Evolutionary conservation across 2,797 vertebrate species (phyloP).

Genomic region (Neosilurus hyrtlii): DNA sequence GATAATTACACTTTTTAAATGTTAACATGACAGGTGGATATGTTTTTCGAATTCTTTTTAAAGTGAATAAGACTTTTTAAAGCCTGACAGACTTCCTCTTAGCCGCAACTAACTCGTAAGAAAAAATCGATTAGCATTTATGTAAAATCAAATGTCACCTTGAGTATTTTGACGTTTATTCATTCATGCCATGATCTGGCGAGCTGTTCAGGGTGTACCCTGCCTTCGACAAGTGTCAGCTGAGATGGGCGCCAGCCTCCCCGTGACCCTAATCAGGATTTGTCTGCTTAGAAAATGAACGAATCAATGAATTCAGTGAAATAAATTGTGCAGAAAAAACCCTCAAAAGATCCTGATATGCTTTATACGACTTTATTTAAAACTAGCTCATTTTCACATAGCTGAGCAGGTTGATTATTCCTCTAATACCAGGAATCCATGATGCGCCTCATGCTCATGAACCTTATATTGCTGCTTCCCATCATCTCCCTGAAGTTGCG

Average conservation of each 20-base stretch:
- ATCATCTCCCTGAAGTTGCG: conserved; percentile 66
- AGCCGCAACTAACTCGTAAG: neutral
- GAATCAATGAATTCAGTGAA: neutral
- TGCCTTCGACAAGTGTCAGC: too few relatives aligned
- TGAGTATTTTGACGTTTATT: neutral
- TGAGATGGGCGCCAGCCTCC: too few relatives aligned
- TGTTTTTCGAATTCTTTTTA: neutral
- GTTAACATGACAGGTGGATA: neutral
- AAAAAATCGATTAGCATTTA: neutral
- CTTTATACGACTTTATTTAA: conserved; percentile 16
- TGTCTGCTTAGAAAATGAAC: too few relatives aligned
- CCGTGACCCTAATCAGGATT: too few relatives aligned
- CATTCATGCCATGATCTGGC: too few relatives aligned
- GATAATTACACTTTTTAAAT: conserved; percentile 1
- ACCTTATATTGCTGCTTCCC: conserved; percentile 55
- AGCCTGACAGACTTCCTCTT: neutral
- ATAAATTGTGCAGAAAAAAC: neutral
- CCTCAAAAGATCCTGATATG: neutral
- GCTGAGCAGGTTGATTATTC: neutral
- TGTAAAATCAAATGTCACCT: neutral
- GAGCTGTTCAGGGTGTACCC: too few relatives aligned
- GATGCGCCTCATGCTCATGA: conserved; percentile 67
- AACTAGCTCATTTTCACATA: neutral
- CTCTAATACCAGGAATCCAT: conserved; percentile 60
- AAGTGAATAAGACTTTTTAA: neutral